Evolutionary conservation across 2,888 invertebrate genomes (phyloP), one percentile per base, ranked within the genome.

Genomic region (Tachina fera): DNA sequence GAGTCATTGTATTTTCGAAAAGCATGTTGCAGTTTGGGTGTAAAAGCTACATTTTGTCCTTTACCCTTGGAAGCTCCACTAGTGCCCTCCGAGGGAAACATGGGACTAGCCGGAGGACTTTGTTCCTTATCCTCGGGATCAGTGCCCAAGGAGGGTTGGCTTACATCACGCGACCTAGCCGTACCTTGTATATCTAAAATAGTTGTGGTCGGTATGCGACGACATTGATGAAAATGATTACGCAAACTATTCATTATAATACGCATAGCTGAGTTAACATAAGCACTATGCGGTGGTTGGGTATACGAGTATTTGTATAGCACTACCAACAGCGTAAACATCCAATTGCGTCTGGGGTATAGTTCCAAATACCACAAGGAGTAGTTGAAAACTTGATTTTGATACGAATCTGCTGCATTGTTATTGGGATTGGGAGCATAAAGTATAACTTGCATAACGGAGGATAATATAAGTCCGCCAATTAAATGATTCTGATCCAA

Each of bases 401-500:
- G 95, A 89, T 95, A 94, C 87, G 95, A 94, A 88, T 94, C 94
- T 8, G 93, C 92, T 1, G 92, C 93, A 9, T 93, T 93, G 89
- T 94, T 94, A 0, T 93, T 96, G 0, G 97, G 97, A 86, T 97
- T 96, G 0, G 98, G 97, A 72, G 96, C 95, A 92, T 97, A 97
- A 87, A 97, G 95, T 72, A 98, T 94, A 74, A 98, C 94, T 72
- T 95, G 95, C 79, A 98, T 93, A 0, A 97, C 96, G 0, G 97
- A 97, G 9, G 97, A 96, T 9, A 99, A 95, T 74, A 99, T 95
- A 82, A 96, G 95, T 88, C 96, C 96, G 0, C 99, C 99, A 94
- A 99, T 97, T 87, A 96, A 94, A 91, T 98, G 97, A 93, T 99
- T 99, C 92, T 98, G 97, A 92, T 99, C 99, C 90, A 99, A 92